Conservation (phyloP, 1,140 invertebrate species). For the Stegodyphus mimosarum region DNA sequence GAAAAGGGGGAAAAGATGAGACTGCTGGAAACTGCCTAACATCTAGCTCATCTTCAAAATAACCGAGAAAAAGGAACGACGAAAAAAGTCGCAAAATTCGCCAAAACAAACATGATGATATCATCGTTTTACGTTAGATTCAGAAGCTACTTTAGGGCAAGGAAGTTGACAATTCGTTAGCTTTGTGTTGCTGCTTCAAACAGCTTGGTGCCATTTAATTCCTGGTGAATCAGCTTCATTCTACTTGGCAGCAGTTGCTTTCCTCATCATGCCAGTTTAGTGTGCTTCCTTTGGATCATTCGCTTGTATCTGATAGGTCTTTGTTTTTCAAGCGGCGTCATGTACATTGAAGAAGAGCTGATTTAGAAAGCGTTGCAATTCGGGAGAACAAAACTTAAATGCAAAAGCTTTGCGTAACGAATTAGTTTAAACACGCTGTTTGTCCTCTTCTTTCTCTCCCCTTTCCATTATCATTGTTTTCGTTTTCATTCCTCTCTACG, state of each 20-base stretch:
- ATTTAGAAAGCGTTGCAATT: too few relatives aligned
- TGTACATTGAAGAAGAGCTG: too few relatives aligned
- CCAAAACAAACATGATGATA: slow-evolving; percentile 43
- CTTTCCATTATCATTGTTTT: too few relatives aligned
- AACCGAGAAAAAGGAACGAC: not conserved
- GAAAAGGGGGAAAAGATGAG: too few relatives aligned
- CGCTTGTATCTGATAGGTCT: slow-evolving; percentile 6
- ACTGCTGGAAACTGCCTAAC: not conserved
- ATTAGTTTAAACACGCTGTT: too few relatives aligned
- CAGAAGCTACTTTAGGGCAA: slow-evolving; percentile 3
- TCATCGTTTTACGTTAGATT: slow-evolving; percentile 3
- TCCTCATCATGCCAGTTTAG: not conserved
- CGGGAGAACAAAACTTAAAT: too few relatives aligned
- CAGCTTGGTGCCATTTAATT: slow-evolving; percentile 24
- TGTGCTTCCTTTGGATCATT: not conserved
- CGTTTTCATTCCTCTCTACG: too few relatives aligned
- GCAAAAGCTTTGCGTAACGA: too few relatives aligned
- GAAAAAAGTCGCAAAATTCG: slow-evolving; percentile 17
- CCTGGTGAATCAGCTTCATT: slow-evolving; percentile 20
- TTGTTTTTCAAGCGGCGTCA: not conserved
- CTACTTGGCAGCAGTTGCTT: slow-evolving; percentile 10
- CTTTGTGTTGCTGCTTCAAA: slow-evolving; percentile 33
- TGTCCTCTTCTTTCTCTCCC: too few relatives aligned
- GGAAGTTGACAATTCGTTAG: not conserved
- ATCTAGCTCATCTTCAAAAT: not conserved